Base-by-base conservation (phyloP, 2,888 invertebrate species). In the Lithophane semibrunnea region DNA sequence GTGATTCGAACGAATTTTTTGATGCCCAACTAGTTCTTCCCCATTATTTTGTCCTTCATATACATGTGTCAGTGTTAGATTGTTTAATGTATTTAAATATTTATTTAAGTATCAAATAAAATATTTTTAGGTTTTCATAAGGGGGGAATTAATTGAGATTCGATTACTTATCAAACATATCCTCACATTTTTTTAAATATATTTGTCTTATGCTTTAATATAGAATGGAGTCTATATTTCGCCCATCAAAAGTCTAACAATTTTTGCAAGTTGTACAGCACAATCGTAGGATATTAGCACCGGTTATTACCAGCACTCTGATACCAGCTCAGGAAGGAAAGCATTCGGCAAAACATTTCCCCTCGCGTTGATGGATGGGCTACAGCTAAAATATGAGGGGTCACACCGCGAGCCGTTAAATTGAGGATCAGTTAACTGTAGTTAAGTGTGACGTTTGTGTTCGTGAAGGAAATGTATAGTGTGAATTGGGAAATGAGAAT, bases 281-380 rank as follows among this genome's bases (percentile, higher is more conserved):
- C 71, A 84, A 86, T 88, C 77, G 83, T 64, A 29, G 82, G 88
- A 75, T 89, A 89, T 88, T 88, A 89, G 75, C 77, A 71, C n/a
- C 77, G 83, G 85, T 88, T 90, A 89, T 87, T 90, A 91, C 83
- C 84, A 80, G 82, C 86, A 84, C 84, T 90, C 86, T 90, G 87
- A 86, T 88, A 79, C 58, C 83, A 24, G 21, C 82, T 90, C 67
- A 86, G 91, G 91, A 90, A 92, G 92, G 92, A 92, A 92, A 86
- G 85, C 89, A 88, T 92, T 92, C 89, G 87, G 90, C 79, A 76
- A 82, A 83, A 87, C 89, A 90, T 91, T 92, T 92, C 92, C 92
- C 80, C 84, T 83, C 77, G 73, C 69, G 56, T 79, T 92, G 92
- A 92, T 92, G 87, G 92, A 92, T 91, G 91, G 77, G 83, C 76